Percentiles rank a stretch among this genome's conserved stretches.
Evolutionary conservation across 1,140 invertebrate genomes (phyloP).

Genomic region (Papilio polytes): DNA sequence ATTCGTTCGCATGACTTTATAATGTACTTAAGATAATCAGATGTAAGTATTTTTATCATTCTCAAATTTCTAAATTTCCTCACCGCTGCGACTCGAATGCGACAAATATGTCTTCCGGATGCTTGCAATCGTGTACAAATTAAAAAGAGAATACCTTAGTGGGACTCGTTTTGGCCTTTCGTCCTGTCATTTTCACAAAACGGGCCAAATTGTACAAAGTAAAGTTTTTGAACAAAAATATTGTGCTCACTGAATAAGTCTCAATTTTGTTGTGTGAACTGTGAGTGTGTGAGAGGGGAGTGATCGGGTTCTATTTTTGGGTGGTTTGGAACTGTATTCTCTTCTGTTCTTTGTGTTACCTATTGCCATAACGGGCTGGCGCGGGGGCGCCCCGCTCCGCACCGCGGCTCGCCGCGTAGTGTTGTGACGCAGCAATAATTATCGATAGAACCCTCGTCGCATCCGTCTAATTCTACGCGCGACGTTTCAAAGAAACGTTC

Average conservation of each 20-base stretch:
- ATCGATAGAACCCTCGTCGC: conserved; percentile 60
- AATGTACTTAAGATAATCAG: conserved; percentile 69
- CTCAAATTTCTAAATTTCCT: conserved; percentile 17
- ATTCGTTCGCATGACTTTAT: conserved; percentile 44
- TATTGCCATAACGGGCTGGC: conserved; percentile 14
- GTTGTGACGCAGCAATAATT: conserved; percentile 81
- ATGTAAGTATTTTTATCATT: conserved; percentile 45
- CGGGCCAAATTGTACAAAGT: conserved; percentile 50
- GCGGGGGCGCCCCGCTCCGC: background rate
- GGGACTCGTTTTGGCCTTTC: conserved; percentile 44
- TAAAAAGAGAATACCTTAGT: conserved; percentile 42
- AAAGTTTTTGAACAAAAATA: conserved; percentile 43
- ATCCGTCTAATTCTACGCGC: conserved; percentile 63
- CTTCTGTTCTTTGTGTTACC: conserved; percentile 32
- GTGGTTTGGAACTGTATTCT: conserved; percentile 31
- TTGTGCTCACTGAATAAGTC: conserved; percentile 41
- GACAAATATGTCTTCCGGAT: conserved; percentile 55
- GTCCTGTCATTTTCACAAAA: conserved; percentile 71
- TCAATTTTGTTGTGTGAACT: conserved; percentile 33
- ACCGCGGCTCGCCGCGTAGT: conserved; percentile 43
- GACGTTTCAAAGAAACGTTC: conserved; percentile 69
- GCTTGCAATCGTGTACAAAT: conserved; percentile 78
- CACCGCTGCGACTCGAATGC: conserved; percentile 41
- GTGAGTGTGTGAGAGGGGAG: conserved; percentile 14
- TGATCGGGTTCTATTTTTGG: conserved; percentile 6